Conservation (phyloP, 2,888 invertebrate species). For the Fragum whitleyi region DNA sequence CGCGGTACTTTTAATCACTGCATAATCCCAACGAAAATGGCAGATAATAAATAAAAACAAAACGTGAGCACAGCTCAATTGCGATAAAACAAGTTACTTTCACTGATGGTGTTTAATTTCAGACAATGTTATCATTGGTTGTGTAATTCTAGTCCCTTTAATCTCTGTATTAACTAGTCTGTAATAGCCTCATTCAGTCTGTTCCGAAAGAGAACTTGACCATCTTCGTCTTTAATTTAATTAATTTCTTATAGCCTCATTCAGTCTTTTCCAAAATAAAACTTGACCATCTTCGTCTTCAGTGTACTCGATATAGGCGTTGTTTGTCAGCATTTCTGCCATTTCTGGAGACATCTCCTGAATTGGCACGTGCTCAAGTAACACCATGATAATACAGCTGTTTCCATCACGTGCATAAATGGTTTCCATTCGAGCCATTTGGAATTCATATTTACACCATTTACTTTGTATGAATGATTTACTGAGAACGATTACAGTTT, state of each 20-base stretch:
- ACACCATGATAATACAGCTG: neutral
- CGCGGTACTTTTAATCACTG: no score
- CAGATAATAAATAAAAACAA: no score
- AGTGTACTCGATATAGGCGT: constrained; percentile 4
- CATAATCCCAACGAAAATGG: no score
- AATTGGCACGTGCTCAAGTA: neutral
- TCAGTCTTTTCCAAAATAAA: no score
- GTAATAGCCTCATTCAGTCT: neutral
- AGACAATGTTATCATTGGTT: no score
- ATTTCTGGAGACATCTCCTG: constrained; percentile 3
- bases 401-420: constrained; percentile 37
- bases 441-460: constrained; percentile 71
- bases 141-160: no score
- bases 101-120: no score
- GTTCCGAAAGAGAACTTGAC: neutral
- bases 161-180: no score
- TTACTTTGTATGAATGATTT: constrained; percentile 55
- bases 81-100: no score
- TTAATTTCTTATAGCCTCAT: no score
- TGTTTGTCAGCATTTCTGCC: neutral
- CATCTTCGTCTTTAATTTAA: neutral
- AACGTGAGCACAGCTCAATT: no score
- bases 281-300: no score
- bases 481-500: constrained; percentile 64
- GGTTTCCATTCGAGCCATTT: constrained; percentile 65